Evolutionary conservation across 2,113 vertebrate genomes (phyloP).

Genomic region (Malaclemys terrapin): DNA sequence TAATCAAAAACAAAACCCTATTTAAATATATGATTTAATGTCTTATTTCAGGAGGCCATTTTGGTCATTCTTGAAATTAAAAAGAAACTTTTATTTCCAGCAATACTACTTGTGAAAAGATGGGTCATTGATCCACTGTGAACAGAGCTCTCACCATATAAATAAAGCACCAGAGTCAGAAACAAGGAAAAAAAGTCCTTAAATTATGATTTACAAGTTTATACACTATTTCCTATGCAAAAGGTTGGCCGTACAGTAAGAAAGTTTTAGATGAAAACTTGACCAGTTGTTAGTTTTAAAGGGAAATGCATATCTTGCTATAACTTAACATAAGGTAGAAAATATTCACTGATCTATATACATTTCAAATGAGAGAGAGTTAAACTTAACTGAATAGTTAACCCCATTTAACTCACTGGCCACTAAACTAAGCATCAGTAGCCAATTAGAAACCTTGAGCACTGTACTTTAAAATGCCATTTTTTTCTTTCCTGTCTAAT

Average conservation of each 20-base stretch:
- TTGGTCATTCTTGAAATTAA: slow-evolving; percentile 67
- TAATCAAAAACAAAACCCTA: background rate
- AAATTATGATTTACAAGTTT: slow-evolving; percentile 81
- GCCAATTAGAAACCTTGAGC: slow-evolving; percentile 65
- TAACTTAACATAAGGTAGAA: slow-evolving; percentile 72
- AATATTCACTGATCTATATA: slow-evolving; percentile 52
- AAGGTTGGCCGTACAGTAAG: slow-evolving; percentile 59
- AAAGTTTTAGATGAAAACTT: slow-evolving; percentile 63
- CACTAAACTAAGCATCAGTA: slow-evolving; percentile 67
- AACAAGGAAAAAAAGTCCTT: slow-evolving; percentile 53
- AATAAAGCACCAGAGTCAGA: slow-evolving; percentile 80
- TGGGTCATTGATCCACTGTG: slow-evolving; percentile 68
- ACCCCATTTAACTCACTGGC: slow-evolving; percentile 53
- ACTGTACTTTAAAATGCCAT: slow-evolving; percentile 53
- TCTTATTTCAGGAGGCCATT: slow-evolving; percentile 37
- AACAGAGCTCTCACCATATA: slow-evolving; percentile 78
- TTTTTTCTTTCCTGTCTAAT: slow-evolving; percentile 63
- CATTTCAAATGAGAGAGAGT: slow-evolving; percentile 61
- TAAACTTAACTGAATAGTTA: slow-evolving; percentile 56
- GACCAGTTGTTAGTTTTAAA: slow-evolving; percentile 65
- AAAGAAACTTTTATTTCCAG: slow-evolving; percentile 73
- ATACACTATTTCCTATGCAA: slow-evolving; percentile 80
- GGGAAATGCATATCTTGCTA: slow-evolving; percentile 66
- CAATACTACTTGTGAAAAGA: slow-evolving; percentile 69
- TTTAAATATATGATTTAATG: background rate